A percentile compares a stretch with the other conserved stretches of the same genome.
Evolutionary conservation across 2,888 invertebrate genomes (phyloP).

Genomic region (Julus scanicus): DNA sequence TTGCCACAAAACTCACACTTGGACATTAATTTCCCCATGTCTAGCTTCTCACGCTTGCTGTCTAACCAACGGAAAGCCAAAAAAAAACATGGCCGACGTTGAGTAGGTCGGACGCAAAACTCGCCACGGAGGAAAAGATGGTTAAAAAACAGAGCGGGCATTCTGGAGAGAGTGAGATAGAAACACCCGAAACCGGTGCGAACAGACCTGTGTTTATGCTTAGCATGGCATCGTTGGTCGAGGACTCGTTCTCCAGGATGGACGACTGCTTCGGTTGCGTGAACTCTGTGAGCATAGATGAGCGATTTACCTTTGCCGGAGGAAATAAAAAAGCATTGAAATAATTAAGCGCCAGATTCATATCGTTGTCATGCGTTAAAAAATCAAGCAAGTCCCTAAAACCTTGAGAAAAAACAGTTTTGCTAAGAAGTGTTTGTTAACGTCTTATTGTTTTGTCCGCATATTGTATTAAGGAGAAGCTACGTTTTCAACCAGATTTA

Average conservation of each 20-base stretch:
- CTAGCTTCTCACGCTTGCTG: slow-evolving; percentile 52
- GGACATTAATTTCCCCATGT: slow-evolving; percentile 49
- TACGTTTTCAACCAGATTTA: too few species aligned
- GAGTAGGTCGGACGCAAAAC: background rate
- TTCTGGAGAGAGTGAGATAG: too few species aligned
- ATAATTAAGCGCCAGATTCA: background rate
- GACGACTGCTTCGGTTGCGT: slow-evolving; percentile 64
- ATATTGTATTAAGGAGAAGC: too few species aligned
- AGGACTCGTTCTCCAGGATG: slow-evolving; percentile 54
- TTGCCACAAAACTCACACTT: slow-evolving; percentile 83
- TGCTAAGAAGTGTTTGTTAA: too few species aligned
- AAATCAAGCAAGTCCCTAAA: too few species aligned
- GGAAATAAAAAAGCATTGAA: background rate
- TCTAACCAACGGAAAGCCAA: slow-evolving; percentile 29
- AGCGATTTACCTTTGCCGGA: slow-evolving; percentile 71
- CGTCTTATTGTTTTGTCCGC: too few species aligned
- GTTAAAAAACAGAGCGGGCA: too few species aligned
- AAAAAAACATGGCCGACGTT: background rate
- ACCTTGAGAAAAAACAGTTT: too few species aligned
- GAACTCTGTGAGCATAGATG: slow-evolving; percentile 70
- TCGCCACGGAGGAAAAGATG: background rate
- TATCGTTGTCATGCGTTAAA: too few species aligned
- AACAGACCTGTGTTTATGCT: slow-evolving; percentile 3
- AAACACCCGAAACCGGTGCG: background rate
- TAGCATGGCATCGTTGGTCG: slow-evolving; percentile 68